Evolutionary conservation across 2,888 invertebrate species (phyloP).

Genomic region (Poecilobothrus nobilitatus): DNA sequence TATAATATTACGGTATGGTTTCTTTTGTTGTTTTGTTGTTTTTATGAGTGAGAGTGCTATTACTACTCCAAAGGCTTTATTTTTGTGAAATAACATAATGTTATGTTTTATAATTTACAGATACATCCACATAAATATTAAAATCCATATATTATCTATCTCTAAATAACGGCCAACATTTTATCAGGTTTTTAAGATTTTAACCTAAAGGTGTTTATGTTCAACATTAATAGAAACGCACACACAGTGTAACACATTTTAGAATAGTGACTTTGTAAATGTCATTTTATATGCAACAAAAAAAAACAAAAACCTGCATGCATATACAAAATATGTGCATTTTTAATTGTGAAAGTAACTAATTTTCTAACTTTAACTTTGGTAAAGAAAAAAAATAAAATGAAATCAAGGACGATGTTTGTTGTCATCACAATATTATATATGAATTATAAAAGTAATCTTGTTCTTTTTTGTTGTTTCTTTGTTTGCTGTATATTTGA

Average conservation of each 20-base stretch:
- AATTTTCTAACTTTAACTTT: not conserved
- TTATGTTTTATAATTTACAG: no score
- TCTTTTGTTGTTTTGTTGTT: no score
- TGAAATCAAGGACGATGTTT: slow-evolving; percentile 1
- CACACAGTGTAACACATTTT: not conserved
- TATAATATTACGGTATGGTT: no score
- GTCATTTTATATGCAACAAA: not conserved
- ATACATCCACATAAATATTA: no score
- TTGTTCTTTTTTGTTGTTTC: not conserved
- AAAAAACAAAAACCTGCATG: no score
- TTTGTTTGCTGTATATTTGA: no score
- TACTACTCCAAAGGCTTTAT: no score
- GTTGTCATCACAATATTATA: not conserved
- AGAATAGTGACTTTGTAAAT: not conserved
- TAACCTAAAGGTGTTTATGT: not conserved
- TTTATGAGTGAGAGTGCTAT: no score
- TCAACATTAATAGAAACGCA: not conserved
- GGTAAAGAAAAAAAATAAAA: not conserved
- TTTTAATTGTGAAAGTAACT: not conserved
- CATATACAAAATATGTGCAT: not conserved
- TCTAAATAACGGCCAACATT: no score
- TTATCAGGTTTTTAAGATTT: not conserved
- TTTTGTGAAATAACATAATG: no score
- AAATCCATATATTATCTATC: no score
- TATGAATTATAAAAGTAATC: not conserved